phyloP scores from a whole-genome alignment of 2,888 invertebrate genomes.

The Coleophora deauratella region DNA sequence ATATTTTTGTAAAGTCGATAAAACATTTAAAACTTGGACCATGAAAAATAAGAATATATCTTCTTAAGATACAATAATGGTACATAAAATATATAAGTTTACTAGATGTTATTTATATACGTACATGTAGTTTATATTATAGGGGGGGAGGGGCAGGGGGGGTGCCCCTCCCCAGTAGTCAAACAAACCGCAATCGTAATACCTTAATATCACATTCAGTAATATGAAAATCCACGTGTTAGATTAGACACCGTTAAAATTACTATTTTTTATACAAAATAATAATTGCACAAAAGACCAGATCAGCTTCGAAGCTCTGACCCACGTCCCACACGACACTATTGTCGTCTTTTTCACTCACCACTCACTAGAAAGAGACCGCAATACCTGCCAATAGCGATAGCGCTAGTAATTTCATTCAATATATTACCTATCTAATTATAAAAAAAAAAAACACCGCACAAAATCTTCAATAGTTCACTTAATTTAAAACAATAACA shows the following conservation, averaged over 20 bases:
- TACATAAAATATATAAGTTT: slow-evolving; percentile 74
- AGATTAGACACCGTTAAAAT: slow-evolving; percentile 69
- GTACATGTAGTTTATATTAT: slow-evolving; percentile 51
- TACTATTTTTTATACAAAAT: slow-evolving; percentile 71
- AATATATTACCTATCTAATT: slow-evolving; percentile 76
- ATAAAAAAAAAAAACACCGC: slow-evolving; percentile 66
- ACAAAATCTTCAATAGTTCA: slow-evolving; percentile 71
- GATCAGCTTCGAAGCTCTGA: slow-evolving; percentile 46
- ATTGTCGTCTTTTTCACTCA: slow-evolving; percentile 28
- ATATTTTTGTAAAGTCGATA: slow-evolving; percentile 74
- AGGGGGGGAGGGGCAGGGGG: slow-evolving; percentile 24
- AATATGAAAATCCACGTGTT: slow-evolving; percentile 74
- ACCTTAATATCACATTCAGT: slow-evolving; percentile 76
- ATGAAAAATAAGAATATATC: slow-evolving; percentile 75
- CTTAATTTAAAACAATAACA: slow-evolving; percentile 67
- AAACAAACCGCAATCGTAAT: slow-evolving; percentile 67
- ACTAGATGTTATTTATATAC: slow-evolving; percentile 65
- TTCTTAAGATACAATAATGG: slow-evolving; percentile 73
- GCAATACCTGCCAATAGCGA: slow-evolving; percentile 56
- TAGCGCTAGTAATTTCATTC: slow-evolving; percentile 68
- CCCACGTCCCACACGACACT: slow-evolving; percentile 36
- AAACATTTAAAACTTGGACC: slow-evolving; percentile 75
- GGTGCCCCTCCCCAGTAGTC: slow-evolving; percentile 35
- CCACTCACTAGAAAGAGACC: slow-evolving; percentile 37
- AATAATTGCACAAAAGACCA: slow-evolving; percentile 75